Base-by-base conservation (phyloP, 2,888 invertebrate species). In the Chironomus tentans region DNA sequence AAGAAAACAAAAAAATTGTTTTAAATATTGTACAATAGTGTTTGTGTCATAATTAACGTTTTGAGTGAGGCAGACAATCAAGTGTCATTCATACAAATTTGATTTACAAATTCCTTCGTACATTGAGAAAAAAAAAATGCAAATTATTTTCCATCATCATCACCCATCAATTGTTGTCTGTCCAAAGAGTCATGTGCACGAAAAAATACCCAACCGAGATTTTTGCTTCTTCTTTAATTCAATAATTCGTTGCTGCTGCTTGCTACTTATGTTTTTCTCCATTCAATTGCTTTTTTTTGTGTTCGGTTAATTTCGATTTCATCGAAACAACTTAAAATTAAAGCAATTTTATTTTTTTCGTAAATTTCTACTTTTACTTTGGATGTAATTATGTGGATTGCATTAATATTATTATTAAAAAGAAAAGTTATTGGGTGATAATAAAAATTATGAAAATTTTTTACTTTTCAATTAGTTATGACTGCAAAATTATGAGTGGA, bases 271-370 rank as follows among this genome's bases (percentile, higher is more conserved):
- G 38, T 10, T 56, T 18, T 56, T 56, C 5, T 18, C 6, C 56
- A 56, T 56, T 56, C 56, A 56, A 56, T 56, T 56, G 56, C 5
- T 3, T 56, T 56, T 50, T 3, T 21, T n/a, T n/a, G n/a, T n/a
- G n/a, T n/a, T 65, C 65, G 48, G 18, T 48, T 70, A 48, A 70
- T 70, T 70, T 70, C 70, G 47, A 70, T 70, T 70, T 70, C 47
- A 70, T 46, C 15, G n/a, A 70, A 47, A 70, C 15, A 70, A 46
- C 18, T 15, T 56, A 62, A 21, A 62, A 62, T 7, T 22, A 56
- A 56, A 15, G 18, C n/a, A 56, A 56, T 56, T 56, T 15, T 15
- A 7, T 18, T 24, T 18, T 21, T 18, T 24, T 24, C 21, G 22
- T 18, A 65, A 65, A 48, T 21, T 70, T 70, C 70, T 22, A 68